phyloP scores from a whole-genome alignment of 2,113 vertebrate species.

The Fukomys damarensis region DNA sequence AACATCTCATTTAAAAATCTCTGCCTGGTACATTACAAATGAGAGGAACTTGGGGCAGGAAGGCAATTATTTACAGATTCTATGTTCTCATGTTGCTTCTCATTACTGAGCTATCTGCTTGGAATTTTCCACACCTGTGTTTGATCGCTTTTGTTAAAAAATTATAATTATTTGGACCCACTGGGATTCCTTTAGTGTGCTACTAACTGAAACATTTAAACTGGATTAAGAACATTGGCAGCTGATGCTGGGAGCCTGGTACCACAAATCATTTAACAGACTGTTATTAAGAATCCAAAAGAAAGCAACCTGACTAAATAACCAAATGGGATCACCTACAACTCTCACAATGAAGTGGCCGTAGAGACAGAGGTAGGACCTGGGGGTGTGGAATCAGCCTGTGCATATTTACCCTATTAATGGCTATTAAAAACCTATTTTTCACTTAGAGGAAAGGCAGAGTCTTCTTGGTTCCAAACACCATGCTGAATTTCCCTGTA shows the following conservation, averaged over 20 bases:
- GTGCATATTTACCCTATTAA: not conserved
- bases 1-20: slow-evolving; percentile 45
- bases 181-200: not conserved
- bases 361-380: not conserved
- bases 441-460: not conserved
- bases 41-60: not conserved
- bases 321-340: not conserved
- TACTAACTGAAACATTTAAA: slow-evolving; percentile 35
- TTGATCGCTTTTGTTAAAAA: not conserved
- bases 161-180: not conserved
- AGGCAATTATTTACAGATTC: not conserved
- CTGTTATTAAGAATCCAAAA: not conserved
- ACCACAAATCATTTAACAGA: not conserved
- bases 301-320: not conserved
- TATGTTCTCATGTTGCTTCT: slow-evolving; percentile 18
- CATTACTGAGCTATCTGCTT: slow-evolving; percentile 32
- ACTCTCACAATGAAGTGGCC: not conserved
- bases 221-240: not conserved
- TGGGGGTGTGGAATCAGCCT: not conserved
- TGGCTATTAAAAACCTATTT: not conserved
- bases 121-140: slow-evolving; percentile 47
- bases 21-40: slow-evolving; percentile 20
- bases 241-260: not conserved
- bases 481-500: not conserved
- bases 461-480: not conserved